phyloP scores from a whole-genome alignment of 2,797 vertebrate genomes.

The Etheostoma nigrum region DNA sequence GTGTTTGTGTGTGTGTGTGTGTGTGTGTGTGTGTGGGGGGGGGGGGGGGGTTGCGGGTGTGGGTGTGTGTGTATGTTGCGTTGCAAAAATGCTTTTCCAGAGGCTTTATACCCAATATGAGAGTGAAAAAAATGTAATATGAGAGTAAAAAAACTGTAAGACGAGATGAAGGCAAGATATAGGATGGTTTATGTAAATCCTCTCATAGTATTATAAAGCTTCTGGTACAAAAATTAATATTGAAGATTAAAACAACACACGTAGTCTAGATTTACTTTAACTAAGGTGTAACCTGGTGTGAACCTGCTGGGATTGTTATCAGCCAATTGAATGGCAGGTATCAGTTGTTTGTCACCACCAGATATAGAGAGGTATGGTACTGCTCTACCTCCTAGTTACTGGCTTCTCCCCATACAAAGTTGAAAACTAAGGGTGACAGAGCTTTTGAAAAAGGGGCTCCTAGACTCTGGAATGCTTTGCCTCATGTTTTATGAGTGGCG shows the following conservation, averaged over 20 bases:
- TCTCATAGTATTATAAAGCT: not conserved
- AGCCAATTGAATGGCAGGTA: too few relatives aligned
- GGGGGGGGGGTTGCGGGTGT: not conserved
- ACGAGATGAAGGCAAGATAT: constrained; percentile 28
- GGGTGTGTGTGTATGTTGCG: not conserved
- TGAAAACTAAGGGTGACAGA: too few relatives aligned
- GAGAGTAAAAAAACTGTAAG: constrained; percentile 12
- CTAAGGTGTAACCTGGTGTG: not conserved
- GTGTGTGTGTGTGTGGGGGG: constrained; percentile 7
- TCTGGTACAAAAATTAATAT: not conserved
- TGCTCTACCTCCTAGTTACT: too few relatives aligned
- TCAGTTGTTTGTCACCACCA: too few relatives aligned
- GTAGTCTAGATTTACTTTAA: not conserved
- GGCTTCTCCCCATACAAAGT: too few relatives aligned
- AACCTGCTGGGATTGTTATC: too few relatives aligned
- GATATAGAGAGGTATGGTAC: too few relatives aligned
- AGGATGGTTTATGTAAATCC: constrained; percentile 35
- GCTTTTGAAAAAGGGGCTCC: too few relatives aligned
- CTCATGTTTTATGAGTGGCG: too few relatives aligned
- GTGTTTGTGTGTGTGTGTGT: constrained; percentile 23
- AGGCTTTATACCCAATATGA: constrained; percentile 27
- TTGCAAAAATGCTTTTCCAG: constrained; percentile 10
- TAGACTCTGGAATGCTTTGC: too few relatives aligned
- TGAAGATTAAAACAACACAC: not conserved
- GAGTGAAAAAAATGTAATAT: constrained; percentile 12